Evolutionary conservation across 2,113 vertebrate species (phyloP), one percentile per base, ranked within the genome.

Genomic region (Chloropsis hardwickii): DNA sequence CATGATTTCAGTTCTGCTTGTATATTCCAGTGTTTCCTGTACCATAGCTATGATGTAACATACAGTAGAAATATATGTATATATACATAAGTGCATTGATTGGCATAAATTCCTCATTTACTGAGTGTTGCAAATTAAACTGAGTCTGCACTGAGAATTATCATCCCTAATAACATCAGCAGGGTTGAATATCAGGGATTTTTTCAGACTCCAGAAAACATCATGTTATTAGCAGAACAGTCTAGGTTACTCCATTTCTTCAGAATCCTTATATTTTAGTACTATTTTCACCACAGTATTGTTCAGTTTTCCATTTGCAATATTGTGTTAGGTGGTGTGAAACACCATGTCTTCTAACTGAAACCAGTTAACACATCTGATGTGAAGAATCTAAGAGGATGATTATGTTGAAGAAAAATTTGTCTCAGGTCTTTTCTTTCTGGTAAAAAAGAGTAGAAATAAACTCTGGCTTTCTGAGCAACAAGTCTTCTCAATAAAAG

Each of bases 401-500:
- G 44, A 44, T 44, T 77, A 24, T 65, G 27, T 47, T 87, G 81
- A 76, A 91, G n/a, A 50, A 87, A 87, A 91, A 8, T 12, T 60
- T 54, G 10, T 81, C 17, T 66, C 6, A 15, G 77, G 40, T 39
- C 54, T 45, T 58, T 73, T 73, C 64, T 90, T 76, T 84, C 24
- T 42, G 47, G 35, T 78, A 33, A 47, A 81, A 84, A 87, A 74
- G 65, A 93, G 65, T 29, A 86, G 71, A 80, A 97, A 73, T 69
- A 83, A 94, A 62, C 13, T 19, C 37, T 37, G 21, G 14, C 39
- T 86, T 83, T 45, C 62, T 70, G 74, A 39, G 74, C 50, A 95
- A 67, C 42, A 76, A 39, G 39, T 88, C 22, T 86, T 78, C 65
- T 88, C 79, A 77, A 42, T 50, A 61, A 69, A 72, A 78, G n/a